Evolutionary conservation across 2,797 vertebrate genomes (phyloP).

Genomic region (Spheniscus humboldti): DNA sequence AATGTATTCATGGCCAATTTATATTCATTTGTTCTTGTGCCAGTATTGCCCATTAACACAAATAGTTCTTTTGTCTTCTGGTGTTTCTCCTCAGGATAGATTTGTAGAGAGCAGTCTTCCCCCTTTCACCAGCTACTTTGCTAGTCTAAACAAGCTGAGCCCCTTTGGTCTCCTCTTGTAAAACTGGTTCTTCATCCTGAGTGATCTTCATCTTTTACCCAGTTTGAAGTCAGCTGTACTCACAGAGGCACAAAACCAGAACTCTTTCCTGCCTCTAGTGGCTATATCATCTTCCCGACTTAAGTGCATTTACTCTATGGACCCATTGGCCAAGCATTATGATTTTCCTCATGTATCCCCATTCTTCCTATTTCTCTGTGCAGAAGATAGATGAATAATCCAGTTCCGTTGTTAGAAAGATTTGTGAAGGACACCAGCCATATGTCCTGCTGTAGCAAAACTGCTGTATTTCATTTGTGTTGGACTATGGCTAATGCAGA

Average conservation of each 20-base stretch:
- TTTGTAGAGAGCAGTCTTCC: not conserved
- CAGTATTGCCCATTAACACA: slow-evolving; percentile 9
- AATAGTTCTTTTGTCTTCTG: slow-evolving; percentile 33
- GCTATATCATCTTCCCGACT: not conserved
- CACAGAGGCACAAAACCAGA: not conserved
- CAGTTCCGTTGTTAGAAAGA: not conserved
- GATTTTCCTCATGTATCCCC: not conserved
- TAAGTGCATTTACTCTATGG: not conserved
- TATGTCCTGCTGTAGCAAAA: not conserved
- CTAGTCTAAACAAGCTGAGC: slow-evolving; percentile 9
- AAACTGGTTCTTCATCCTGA: slow-evolving; percentile 1
- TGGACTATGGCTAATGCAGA: not conserved
- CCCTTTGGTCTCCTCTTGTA: not conserved
- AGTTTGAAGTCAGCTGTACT: not conserved
- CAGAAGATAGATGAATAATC: not conserved
- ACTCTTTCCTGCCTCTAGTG: not conserved
- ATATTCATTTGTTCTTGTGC: slow-evolving; percentile 24
- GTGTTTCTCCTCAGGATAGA: not conserved
- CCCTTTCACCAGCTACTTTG: slow-evolving; percentile 17
- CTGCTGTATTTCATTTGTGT: not conserved
- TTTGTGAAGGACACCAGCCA: not conserved
- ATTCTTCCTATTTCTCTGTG: not conserved
- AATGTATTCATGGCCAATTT: slow-evolving; percentile 16
- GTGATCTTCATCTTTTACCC: not conserved
- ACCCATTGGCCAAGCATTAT: not conserved